These are phyloP conservation scores for Pachyrhynchus sulphureomaculatus DNA, from an alignment of 1,140 invertebrate species.

Conservation along the genomic window DNA sequence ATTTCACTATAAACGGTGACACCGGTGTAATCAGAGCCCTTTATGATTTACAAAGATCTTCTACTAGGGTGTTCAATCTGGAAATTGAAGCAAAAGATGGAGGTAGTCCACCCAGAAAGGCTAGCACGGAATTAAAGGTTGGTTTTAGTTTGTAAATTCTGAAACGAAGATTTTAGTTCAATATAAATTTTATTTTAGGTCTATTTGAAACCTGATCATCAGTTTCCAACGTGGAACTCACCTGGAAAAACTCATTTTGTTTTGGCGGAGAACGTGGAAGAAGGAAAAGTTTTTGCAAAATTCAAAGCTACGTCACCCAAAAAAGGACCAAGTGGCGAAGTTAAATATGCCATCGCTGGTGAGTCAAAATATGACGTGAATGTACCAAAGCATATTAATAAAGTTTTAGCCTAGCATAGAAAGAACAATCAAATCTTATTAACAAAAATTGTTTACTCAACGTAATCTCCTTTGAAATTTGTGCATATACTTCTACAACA, in stretches of 20 bases:
- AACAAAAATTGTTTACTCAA: too few species aligned
- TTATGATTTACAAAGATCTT: slow-evolving; percentile 55
- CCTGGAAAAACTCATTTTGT: slow-evolving; percentile 70
- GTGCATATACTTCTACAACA: too few species aligned
- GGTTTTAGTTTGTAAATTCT: slow-evolving; percentile 41
- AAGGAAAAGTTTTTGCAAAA: slow-evolving; percentile 71
- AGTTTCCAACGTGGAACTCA: slow-evolving; percentile 74
- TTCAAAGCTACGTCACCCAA: slow-evolving; percentile 74
- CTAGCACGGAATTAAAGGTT: slow-evolving; percentile 68
- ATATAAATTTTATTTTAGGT: slow-evolving; percentile 5
- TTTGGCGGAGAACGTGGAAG: slow-evolving; percentile 74
- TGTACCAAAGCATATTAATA: too few species aligned
- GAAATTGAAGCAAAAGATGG: slow-evolving; percentile 73
- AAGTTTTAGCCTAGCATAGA: too few species aligned
- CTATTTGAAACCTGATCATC: slow-evolving; percentile 63
- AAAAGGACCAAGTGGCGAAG: slow-evolving; percentile 62
- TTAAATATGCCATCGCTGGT: slow-evolving; percentile 81
- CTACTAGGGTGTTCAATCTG: slow-evolving; percentile 65
- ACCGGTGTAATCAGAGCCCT: slow-evolving; percentile 82
- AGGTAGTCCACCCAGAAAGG: slow-evolving; percentile 62
- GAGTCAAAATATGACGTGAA: too few species aligned
- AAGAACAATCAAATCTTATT: too few species aligned
- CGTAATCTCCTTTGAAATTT: too few species aligned
- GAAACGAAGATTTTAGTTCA: not conserved
- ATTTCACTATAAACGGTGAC: slow-evolving; percentile 73